Percentiles rank a stretch among this genome's conserved stretches.
phyloP scores from a whole-genome alignment of 2,888 invertebrate species.

The Caenorhabditis drosophilae region DNA sequence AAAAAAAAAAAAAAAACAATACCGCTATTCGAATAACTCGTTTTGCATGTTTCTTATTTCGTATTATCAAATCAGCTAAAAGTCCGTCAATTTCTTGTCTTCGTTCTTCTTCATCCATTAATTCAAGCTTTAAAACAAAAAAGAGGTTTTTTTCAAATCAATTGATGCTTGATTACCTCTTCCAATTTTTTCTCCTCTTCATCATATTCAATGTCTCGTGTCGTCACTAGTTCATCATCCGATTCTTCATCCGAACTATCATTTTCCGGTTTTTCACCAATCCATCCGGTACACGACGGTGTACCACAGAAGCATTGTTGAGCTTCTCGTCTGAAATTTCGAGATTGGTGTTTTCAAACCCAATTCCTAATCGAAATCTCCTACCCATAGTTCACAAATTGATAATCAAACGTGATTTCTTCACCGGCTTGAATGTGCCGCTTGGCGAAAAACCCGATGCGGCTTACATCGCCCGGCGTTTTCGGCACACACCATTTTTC shows the following conservation, averaged over 20 bases:
- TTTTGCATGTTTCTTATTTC: conserved; percentile 15
- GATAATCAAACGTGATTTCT: conserved; percentile 98
- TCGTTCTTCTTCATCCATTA: neutral
- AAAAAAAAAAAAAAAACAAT: too few relatives aligned
- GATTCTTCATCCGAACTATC: conserved; percentile 17
- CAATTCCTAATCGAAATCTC: conserved; percentile 51
- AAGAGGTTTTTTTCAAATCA: too few relatives aligned
- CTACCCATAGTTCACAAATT: conserved; percentile 93
- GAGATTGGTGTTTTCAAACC: too few relatives aligned
- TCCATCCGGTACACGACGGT: conserved; percentile 88
- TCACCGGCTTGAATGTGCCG: conserved; percentile 83
- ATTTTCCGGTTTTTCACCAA: conserved; percentile 75
- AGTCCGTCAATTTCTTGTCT: conserved; percentile 8
- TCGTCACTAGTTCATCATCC: conserved; percentile 20
- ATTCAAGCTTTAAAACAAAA: too few relatives aligned
- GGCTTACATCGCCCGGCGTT: conserved; percentile 39
- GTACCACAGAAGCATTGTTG: conserved; percentile 94
- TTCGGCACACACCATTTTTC: conserved; percentile 76
- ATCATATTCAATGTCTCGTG: conserved; percentile 15
- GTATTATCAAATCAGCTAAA: conserved; percentile 10
- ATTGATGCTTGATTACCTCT: too few relatives aligned
- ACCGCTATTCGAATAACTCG: conserved; percentile 21
- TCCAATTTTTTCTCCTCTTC: conserved; percentile 14
- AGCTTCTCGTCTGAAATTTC: conserved; percentile 83
- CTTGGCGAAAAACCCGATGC: conserved; percentile 92